phyloP scores from a whole-genome alignment of 2,888 invertebrate species.

The Brachylomia viminalis region DNA sequence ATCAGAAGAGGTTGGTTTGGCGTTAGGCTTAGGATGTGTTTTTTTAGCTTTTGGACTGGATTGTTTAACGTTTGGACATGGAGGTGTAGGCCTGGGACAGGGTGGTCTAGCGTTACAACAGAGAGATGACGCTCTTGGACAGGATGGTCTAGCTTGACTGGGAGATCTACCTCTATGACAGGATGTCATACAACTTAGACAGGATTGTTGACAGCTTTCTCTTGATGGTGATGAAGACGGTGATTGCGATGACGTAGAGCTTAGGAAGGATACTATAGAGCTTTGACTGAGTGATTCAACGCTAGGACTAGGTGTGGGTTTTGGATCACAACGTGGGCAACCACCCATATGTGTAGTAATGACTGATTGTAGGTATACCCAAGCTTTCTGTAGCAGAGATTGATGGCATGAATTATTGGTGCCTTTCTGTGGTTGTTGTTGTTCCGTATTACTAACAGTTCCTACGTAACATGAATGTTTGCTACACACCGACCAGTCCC shows the following conservation, averaged over 20 bases:
- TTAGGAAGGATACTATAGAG: neutral
- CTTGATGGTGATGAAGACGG: neutral
- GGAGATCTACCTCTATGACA: constrained; percentile 2
- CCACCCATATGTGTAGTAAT: constrained; percentile 5
- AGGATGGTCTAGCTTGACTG: neutral
- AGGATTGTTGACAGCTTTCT: neutral
- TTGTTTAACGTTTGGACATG: neutral
- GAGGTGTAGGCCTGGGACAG: neutral
- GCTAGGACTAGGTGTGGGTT: neutral
- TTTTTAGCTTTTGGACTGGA: neutral
- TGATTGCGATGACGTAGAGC: neutral
- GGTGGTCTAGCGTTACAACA: neutral
- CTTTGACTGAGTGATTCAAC: neutral
- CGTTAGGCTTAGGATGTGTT: neutral
- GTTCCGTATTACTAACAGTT: constrained; percentile 1
- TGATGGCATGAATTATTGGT: constrained; percentile 13
- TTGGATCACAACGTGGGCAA: constrained; percentile 42
- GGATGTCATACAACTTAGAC: neutral
- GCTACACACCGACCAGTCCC: constrained; percentile 3
- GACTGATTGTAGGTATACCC: constrained; percentile 31
- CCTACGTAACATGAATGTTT: constrained; percentile 16
- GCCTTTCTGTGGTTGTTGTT: constrained; percentile 5
- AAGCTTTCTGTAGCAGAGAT: constrained; percentile 28
- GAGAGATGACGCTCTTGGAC: neutral
- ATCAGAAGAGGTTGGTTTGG: neutral